Evolutionary conservation across 2,888 invertebrate species (phyloP).

Genomic region (Bombylius major): DNA sequence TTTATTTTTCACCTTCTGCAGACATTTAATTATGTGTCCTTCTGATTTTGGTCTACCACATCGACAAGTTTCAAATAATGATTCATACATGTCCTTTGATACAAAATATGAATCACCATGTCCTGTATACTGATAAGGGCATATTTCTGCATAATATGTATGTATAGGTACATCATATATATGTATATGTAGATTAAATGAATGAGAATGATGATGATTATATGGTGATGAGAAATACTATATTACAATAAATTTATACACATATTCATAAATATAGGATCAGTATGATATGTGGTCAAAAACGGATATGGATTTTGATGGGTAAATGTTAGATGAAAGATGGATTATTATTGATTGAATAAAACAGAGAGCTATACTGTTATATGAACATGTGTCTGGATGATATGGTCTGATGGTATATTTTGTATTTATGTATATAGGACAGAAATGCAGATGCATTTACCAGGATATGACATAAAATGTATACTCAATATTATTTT

Average conservation of each 20-base stretch:
- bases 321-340: not conserved
- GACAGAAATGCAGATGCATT: too few species aligned
- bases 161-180: not conserved
- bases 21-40: conserved; percentile 29
- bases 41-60: conserved; percentile 28
- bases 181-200: too few species aligned
- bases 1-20: conserved; percentile 27
- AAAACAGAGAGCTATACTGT: not conserved
- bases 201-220: too few species aligned
- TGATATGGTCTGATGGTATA: too few species aligned
- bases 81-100: conserved; percentile 29
- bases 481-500: too few species aligned
- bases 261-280: too few species aligned
- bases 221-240: too few species aligned
- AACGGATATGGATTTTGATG: not conserved
- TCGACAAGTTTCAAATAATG: conserved; percentile 27
- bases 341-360: not conserved
- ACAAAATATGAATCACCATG: conserved; percentile 28
- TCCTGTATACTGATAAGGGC: conserved; percentile 22
- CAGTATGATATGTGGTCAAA: not conserved
- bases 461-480: too few species aligned
- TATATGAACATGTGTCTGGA: too few species aligned
- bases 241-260: too few species aligned
- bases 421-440: too few species aligned
- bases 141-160: conserved; percentile 3